Percentiles rank a stretch among this genome's conserved stretches.
These are phyloP conservation scores for Laupala kohalensis DNA, from an alignment of 1,140 invertebrate species.

Conservation along the genomic window DNA sequence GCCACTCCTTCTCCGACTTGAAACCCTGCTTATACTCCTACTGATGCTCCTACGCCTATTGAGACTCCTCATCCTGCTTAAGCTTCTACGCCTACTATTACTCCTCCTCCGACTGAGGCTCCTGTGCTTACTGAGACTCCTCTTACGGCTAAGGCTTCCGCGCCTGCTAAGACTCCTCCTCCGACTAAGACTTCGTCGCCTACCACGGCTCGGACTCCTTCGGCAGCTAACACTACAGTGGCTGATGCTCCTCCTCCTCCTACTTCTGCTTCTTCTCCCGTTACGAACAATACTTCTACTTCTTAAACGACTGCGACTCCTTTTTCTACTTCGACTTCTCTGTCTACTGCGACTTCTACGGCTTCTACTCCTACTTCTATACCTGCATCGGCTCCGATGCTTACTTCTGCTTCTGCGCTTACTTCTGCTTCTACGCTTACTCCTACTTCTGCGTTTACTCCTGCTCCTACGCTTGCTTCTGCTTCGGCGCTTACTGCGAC, in stretches of 20 bases:
- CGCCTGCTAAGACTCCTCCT: constrained; percentile 5
- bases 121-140: constrained; percentile 23
- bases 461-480: constrained; percentile 1
- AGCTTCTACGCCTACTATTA: constrained; percentile 8
- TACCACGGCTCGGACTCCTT: constrained; percentile 20
- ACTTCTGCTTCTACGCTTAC: neutral
- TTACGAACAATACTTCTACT: constrained; percentile 20
- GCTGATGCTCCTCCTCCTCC: constrained; percentile 10
- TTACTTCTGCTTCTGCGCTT: neutral
- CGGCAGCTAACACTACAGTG: constrained; percentile 15
- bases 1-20: constrained; percentile 5
- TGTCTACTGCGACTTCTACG: constrained; percentile 21
- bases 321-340: constrained; percentile 21
- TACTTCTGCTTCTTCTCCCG: constrained; percentile 17
- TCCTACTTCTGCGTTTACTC: neutral
- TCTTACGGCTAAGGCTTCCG: neutral
- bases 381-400: neutral
- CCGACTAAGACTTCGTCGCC: constrained; percentile 4
- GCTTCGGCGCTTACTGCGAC: constrained; percentile 5
- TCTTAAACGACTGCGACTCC: constrained; percentile 17
- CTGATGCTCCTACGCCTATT: constrained; percentile 8
- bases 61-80: neutral
- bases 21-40: constrained; percentile 10
- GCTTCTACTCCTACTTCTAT: constrained; percentile 13
- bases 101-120: constrained; percentile 30